Evolutionary conservation across 2,113 vertebrate species (phyloP).

Genomic region (Nycticebus coucang): DNA sequence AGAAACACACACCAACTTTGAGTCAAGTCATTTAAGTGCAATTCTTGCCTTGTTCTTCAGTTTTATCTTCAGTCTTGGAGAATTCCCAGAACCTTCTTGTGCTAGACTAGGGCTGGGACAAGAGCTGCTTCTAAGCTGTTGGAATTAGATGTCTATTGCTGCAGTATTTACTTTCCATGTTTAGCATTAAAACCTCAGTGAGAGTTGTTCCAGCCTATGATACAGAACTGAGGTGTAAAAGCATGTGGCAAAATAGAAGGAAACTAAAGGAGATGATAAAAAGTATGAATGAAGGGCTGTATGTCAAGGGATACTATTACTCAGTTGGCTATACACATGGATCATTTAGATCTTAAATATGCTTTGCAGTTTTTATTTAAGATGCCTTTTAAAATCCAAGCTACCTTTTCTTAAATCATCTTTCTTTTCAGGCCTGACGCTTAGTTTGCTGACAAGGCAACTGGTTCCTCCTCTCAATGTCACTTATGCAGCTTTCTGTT

Average conservation of each 20-base stretch:
- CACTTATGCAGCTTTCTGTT: slow-evolving; percentile 81
- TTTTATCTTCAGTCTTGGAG: neutral
- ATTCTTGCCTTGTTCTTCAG: neutral
- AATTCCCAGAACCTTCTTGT: neutral
- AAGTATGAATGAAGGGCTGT: neutral
- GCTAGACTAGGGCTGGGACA: neutral
- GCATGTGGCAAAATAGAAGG: neutral
- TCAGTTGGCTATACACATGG: neutral
- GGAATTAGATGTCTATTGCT: neutral
- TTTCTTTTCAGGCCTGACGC: slow-evolving; percentile 78
- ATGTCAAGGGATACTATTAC: neutral
- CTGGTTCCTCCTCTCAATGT: slow-evolving; percentile 76
- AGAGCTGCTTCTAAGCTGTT: neutral
- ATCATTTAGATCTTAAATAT: slow-evolving; percentile 36
- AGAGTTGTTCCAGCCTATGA: neutral
- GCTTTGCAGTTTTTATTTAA: slow-evolving; percentile 38
- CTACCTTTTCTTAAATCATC: slow-evolving; percentile 46
- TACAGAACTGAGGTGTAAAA: neutral
- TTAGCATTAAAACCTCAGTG: neutral
- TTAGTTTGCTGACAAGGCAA: slow-evolving; percentile 78
- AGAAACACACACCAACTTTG: neutral
- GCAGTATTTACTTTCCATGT: neutral
- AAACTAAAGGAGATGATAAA: slow-evolving; percentile 24
- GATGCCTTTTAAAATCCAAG: slow-evolving; percentile 31
- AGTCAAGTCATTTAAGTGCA: neutral